Percentiles rank a stretch among this genome's conserved stretches.
These are phyloP conservation scores for Cantharis lateralis DNA, from an alignment of 2,888 invertebrate genomes.

Conservation along the genomic window DNA sequence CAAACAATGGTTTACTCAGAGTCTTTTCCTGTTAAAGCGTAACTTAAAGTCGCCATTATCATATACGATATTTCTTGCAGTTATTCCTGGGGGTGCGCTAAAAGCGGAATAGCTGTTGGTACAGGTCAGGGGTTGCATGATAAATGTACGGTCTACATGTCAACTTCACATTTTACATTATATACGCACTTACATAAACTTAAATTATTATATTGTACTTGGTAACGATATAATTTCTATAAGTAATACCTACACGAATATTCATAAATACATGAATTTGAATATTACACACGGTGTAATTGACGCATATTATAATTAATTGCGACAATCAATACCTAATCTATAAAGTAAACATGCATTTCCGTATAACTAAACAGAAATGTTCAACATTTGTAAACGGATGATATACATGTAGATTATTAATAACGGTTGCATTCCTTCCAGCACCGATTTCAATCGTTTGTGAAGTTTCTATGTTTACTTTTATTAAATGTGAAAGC, in stretches of 20 bases:
- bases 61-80: constrained; percentile 31
- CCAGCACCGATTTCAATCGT: constrained; percentile 1
- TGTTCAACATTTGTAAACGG: constrained; percentile 11
- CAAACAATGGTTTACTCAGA: constrained; percentile 5
- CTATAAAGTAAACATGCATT: constrained; percentile 19
- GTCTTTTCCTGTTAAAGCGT: constrained; percentile 11
- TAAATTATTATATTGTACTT: constrained; percentile 29
- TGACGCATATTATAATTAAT: constrained; percentile 8
- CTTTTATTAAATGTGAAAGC: background rate
- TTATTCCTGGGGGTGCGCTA: constrained; percentile 32
- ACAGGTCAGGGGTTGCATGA: constrained; percentile 41
- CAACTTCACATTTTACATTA: constrained; percentile 40
- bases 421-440: constrained; percentile 12
- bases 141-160: constrained; percentile 41
- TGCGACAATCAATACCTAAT: constrained; percentile 10
- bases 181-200: constrained; percentile 37
- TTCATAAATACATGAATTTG: constrained; percentile 6
- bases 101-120: constrained; percentile 40
- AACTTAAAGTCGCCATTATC: constrained; percentile 30
- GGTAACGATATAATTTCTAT: constrained; percentile 20
- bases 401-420: constrained; percentile 8
- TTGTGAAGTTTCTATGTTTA: background rate
- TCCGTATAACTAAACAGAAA: constrained; percentile 15
- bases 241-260: constrained; percentile 18
- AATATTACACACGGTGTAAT: constrained; percentile 16